phyloP scores from a whole-genome alignment of 2,113 vertebrate species.

The Cynocephalus volans region DNA sequence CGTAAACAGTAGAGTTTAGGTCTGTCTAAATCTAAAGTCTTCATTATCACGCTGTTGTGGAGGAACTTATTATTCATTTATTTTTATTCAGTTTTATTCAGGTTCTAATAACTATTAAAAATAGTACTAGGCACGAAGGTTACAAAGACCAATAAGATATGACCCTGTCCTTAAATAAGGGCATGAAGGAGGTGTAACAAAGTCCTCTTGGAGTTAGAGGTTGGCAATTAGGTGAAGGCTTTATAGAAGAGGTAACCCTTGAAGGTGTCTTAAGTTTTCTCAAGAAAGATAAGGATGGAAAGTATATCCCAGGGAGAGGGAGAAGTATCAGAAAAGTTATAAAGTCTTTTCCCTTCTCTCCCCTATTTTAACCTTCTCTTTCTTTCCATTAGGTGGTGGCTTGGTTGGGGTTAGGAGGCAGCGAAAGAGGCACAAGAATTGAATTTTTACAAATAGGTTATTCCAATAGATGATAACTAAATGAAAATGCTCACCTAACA shows the following conservation, averaged over 20 bases:
- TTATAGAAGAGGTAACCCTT: background rate
- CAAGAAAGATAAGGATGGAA: background rate
- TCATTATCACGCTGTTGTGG: background rate
- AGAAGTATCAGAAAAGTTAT: background rate
- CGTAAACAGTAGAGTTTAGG: too few relatives aligned
- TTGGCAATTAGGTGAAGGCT: background rate
- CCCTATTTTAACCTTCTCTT: background rate
- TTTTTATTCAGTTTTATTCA: background rate
- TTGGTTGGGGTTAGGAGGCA: background rate
- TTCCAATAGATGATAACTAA: background rate
- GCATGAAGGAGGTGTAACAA: background rate
- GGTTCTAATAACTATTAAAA: background rate
- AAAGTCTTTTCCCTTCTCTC: background rate
- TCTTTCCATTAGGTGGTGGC: background rate
- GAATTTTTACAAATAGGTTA: background rate
- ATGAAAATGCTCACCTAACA: background rate
- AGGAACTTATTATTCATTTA: background rate
- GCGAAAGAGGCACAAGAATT: too few relatives aligned
- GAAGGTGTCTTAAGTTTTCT: background rate
- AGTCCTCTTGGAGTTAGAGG: background rate
- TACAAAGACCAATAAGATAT: too few relatives aligned
- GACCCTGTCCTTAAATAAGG: background rate
- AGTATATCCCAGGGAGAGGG: background rate
- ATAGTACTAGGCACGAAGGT: too few relatives aligned
- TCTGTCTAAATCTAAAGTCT: background rate